A percentile compares a stretch with the other conserved stretches of the same genome.
These are phyloP conservation scores for Drosophila limbata DNA, from an alignment of 2,888 invertebrate genomes.

Conservation along the genomic window DNA sequence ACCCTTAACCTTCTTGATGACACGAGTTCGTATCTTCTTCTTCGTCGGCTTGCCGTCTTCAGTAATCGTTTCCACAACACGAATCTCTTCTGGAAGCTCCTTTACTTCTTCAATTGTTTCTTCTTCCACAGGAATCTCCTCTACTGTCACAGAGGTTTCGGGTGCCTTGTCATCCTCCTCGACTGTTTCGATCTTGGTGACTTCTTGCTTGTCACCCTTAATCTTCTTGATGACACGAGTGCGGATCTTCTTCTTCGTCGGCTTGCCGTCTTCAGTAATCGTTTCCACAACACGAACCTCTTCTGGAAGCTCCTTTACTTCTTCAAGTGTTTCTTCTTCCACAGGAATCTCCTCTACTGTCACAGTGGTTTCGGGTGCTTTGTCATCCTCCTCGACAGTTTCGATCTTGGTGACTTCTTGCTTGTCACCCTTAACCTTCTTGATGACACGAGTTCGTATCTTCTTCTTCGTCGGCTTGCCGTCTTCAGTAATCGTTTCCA, in stretches of 20 bases:
- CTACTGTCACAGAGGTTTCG: constrained; percentile 46
- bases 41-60: constrained; percentile 49
- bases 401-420: constrained; percentile 57
- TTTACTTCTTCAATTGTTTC: constrained; percentile 41
- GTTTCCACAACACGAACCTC: constrained; percentile 34
- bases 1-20: constrained; percentile 54
- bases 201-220: constrained; percentile 47
- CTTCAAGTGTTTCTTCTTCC: too few relatives aligned
- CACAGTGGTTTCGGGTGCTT: constrained; percentile 34
- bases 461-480: constrained; percentile 46
- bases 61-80: constrained; percentile 35
- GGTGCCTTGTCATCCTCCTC: constrained; percentile 44
- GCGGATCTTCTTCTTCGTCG: constrained; percentile 41
- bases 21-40: constrained; percentile 53
- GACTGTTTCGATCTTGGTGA: constrained; percentile 45
- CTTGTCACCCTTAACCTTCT: constrained; percentile 51
- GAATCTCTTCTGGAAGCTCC: constrained; percentile 49
- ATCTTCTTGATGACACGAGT: constrained; percentile 46
- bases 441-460: constrained; percentile 55
- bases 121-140: constrained; percentile 40
- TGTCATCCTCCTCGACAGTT: constrained; percentile 43
- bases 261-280: constrained; percentile 30
- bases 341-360: constrained; percentile 28
- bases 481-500: constrained; percentile 46
- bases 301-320: constrained; percentile 35